Evolutionary conservation across 2,113 vertebrate genomes (phyloP), one percentile per base, ranked within the genome.

Genomic region (Chlamydotis undulata): DNA sequence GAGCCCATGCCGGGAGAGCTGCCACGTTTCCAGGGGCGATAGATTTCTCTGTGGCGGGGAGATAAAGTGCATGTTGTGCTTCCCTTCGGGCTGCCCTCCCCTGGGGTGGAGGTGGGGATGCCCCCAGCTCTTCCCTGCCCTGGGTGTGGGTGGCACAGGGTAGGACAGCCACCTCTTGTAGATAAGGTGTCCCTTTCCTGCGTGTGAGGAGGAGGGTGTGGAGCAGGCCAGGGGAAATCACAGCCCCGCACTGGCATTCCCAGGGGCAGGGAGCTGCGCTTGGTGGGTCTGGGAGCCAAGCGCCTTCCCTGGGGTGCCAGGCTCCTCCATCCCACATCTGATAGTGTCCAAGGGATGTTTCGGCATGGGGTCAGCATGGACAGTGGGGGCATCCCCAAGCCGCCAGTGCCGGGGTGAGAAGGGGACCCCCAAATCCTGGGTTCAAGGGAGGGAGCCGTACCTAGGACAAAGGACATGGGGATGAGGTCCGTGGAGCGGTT

Each of bases 391-490:
- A 75, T 22, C 47, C n/a, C 47, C 60, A 73, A 73, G 26, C 29
- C 1, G 2, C 33, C 33, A n/a, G 7, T 1, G 0, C 45, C 2
- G 0, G 25, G 25, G 15, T 28, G 5, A 74, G 60, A 47, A 55
- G 15, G 4, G 16, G 23, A 39, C 24, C 45, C 45, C 14, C 18
- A 14, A 12, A 4, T 61, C 39, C 29, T 0, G 2, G 15, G 50
- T 37, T 79, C 60, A 7, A 6, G n/a, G 24, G 18, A 63, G 22
- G 28, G 37, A 31, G 15, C 12, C 97, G 97, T 92, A 98, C 98
- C 99, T 31, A 99, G 95, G 8, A 99, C 98, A 18, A 99, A 99
- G 1, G 98, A 97, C 61, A 99, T 97, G 28, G 99, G 99, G 88
- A 99, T 99, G 90, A 98, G 98, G 90, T 97, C 98, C 2, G 98